Evolutionary conservation across 1,140 invertebrate genomes (phyloP).

Genomic region (Meloidogyne exigua): DNA sequence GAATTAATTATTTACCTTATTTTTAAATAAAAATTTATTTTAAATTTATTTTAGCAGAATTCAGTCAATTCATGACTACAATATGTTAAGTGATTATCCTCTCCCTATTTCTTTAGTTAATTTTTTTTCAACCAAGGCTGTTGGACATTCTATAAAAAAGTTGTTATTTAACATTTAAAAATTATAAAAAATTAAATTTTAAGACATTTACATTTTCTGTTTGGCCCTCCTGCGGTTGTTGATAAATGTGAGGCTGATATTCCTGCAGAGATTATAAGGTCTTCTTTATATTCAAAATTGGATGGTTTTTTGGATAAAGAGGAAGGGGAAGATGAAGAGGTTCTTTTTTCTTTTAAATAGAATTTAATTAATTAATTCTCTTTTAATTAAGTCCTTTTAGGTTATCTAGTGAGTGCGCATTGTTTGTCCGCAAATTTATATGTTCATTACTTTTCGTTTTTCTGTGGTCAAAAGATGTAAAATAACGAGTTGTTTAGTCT

Average conservation of each 20-base stretch:
- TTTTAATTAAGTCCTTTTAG: no score
- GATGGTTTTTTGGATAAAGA: background rate
- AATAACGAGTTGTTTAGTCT: no score
- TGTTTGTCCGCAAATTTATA: no score
- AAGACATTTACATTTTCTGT: background rate
- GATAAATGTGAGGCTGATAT: background rate
- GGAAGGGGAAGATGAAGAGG: background rate
- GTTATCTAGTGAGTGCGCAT: no score
- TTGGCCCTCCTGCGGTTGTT: background rate
- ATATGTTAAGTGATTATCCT: constrained; percentile 2
- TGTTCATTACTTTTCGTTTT: no score
- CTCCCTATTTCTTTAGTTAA: background rate
- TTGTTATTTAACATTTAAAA: background rate
- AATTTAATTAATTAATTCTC: no score
- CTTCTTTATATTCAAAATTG: background rate
- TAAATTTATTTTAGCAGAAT: background rate
- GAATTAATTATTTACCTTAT: background rate
- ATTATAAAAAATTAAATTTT: background rate
- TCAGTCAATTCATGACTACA: background rate
- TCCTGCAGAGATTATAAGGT: background rate
- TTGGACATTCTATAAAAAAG: background rate
- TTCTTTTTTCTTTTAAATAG: background rate
- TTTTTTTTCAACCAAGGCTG: background rate
- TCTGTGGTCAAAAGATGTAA: no score
- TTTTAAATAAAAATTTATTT: background rate